phyloP scores from a whole-genome alignment of 2,888 invertebrate species.

The Sphaerophoria taeniata region DNA sequence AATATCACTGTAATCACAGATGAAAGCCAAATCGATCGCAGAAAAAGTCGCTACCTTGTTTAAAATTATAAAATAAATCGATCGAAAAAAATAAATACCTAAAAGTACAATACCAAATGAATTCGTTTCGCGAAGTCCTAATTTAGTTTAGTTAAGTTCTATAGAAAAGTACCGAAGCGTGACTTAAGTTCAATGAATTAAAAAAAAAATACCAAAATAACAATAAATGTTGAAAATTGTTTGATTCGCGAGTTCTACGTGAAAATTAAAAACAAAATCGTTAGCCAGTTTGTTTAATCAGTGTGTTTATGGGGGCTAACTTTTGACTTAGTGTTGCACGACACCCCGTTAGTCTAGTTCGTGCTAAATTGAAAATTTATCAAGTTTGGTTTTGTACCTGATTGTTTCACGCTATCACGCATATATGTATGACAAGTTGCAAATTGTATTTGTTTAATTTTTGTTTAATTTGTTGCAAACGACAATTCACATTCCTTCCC shows the following conservation, averaged over 20 bases:
- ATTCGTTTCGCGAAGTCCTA: slow-evolving; percentile 39
- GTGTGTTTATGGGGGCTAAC: slow-evolving; percentile 42
- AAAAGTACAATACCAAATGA: slow-evolving; percentile 41
- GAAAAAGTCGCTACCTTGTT: slow-evolving; percentile 6
- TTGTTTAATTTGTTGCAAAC: slow-evolving; percentile 23
- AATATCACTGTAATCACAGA: slow-evolving; percentile 47
- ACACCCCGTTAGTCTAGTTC: slow-evolving; percentile 39
- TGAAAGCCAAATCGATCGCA: slow-evolving; percentile 37
- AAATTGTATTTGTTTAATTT: slow-evolving; percentile 13
- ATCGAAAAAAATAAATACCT: slow-evolving; percentile 24
- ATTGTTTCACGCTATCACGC: neutral
- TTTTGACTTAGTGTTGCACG: slow-evolving; percentile 38
- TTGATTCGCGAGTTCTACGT: slow-evolving; percentile 57
- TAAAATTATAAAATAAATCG: slow-evolving; percentile 22
- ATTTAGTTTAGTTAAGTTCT: slow-evolving; percentile 51
- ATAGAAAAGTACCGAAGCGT: slow-evolving; percentile 64
- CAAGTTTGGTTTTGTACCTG: slow-evolving; percentile 18
- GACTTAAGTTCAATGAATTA: slow-evolving; percentile 50
- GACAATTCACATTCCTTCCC: slow-evolving; percentile 24
- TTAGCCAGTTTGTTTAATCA: slow-evolving; percentile 56
- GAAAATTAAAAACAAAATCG: slow-evolving; percentile 57
- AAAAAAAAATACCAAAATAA: slow-evolving; percentile 12
- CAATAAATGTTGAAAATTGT: slow-evolving; percentile 51
- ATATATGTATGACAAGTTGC: too few relatives aligned
- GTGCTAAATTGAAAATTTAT: slow-evolving; percentile 47